Evolutionary conservation across 2,113 vertebrate genomes (phyloP).

Genomic region (Proteles cristata): DNA sequence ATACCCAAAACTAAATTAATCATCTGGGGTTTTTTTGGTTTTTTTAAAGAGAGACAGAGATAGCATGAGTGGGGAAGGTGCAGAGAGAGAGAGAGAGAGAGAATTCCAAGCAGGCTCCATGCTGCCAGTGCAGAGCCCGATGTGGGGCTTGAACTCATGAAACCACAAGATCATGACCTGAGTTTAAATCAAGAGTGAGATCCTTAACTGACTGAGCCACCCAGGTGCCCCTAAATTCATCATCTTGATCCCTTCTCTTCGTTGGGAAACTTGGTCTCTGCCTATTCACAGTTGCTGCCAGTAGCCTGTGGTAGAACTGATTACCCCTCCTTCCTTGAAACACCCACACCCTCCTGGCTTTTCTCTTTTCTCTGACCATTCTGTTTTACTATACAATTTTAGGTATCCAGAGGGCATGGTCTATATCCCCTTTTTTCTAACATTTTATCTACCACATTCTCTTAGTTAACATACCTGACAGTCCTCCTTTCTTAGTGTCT

Average conservation of each 20-base stretch:
- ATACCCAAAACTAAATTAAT: neutral
- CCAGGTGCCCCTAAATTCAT: neutral
- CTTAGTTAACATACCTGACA: neutral
- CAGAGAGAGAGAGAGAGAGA: no score
- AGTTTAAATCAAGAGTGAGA: no score
- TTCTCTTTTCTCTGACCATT: neutral
- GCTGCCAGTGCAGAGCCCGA: no score
- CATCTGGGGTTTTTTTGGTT: no score
- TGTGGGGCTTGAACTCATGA: no score
- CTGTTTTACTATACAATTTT: neutral
- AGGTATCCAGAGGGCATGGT: neutral
- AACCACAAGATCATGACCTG: no score
- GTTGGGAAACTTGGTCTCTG: neutral
- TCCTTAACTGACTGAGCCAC: no score
- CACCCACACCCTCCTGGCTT: neutral
- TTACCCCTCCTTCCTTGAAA: neutral
- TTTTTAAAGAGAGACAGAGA: no score
- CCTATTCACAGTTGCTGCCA: accelerated
- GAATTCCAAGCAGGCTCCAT: no score
- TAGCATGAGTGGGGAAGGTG: no score
- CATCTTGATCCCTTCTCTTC: neutral
- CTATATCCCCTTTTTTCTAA: neutral
- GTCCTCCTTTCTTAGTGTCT: neutral
- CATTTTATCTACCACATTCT: neutral
- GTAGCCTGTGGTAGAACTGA: neutral